phyloP scores from a whole-genome alignment of 2,888 invertebrate species.

The Phoronis australis region DNA sequence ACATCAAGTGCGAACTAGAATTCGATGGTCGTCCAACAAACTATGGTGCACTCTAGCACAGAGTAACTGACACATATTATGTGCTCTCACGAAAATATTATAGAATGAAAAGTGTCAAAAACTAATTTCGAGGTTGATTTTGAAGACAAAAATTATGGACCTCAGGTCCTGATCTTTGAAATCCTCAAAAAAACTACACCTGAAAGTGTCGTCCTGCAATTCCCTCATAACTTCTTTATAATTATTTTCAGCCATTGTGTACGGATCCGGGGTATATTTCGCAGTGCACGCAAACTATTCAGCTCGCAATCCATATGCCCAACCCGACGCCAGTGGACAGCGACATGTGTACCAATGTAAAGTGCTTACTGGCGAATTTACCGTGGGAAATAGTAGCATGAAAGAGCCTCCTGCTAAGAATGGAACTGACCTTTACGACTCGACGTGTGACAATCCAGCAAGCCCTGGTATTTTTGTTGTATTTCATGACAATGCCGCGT shows the following conservation, averaged over 20 bases:
- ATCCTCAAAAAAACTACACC: no score
- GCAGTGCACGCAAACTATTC: not conserved
- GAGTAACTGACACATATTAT: no score
- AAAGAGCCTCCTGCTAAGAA: not conserved
- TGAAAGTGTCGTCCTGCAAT: no score
- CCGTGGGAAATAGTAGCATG: not conserved
- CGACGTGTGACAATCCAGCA: not conserved
- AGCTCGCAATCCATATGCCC: not conserved
- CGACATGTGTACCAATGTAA: not conserved
- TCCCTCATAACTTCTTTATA: no score
- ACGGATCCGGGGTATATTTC: not conserved
- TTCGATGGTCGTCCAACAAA: no score
- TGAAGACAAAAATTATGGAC: no score
- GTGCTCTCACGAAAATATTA: not conserved
- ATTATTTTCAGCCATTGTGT: not conserved
- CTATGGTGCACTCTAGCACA: no score
- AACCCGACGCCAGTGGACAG: not conserved
- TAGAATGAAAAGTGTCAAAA: no score
- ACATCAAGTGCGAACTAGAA: no score
- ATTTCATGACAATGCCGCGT: not conserved
- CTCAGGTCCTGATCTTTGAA: no score
- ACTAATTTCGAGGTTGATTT: no score
- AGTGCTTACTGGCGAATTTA: not conserved
- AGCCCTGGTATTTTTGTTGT: not conserved
- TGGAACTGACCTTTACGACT: not conserved